phyloP scores from a whole-genome alignment of 35 echinoderm and acorn worm species.

The Chiridota heheva region DNA sequence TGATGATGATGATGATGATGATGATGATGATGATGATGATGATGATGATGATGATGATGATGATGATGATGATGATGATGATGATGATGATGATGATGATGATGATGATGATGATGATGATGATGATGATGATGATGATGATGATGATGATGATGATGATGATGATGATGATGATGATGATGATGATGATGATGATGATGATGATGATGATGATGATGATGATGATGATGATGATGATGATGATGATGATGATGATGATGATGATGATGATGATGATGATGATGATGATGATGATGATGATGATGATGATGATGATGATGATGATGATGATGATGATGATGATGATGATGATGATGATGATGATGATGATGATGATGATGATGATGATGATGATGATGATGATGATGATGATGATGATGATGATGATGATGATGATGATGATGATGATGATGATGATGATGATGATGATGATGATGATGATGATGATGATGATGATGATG shows the following conservation, averaged over 20 bases:
- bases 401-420: constrained; percentile 19
- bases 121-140: constrained; percentile 14
- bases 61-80: constrained; percentile 14
- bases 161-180: constrained; percentile 19
- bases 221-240: constrained; percentile 19
- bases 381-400: constrained; percentile 15
- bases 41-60: constrained; percentile 19
- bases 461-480: constrained; percentile 19
- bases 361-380: constrained; percentile 14
- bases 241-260: constrained; percentile 14
- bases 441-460: constrained; percentile 15
- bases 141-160: constrained; percentile 15
- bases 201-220: constrained; percentile 15
- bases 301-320: constrained; percentile 14
- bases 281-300: constrained; percentile 19
- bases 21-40: constrained; percentile 15
- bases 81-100: constrained; percentile 15
- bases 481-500: constrained; percentile 14
- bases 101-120: constrained; percentile 19
- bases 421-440: constrained; percentile 14
- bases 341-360: constrained; percentile 19
- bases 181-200: constrained; percentile 14
- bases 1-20: constrained; percentile 14
- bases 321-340: constrained; percentile 15
- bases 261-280: constrained; percentile 15